Percentiles rank a stretch among this genome's conserved stretches.
These are phyloP conservation scores for Castor canadensis DNA, from an alignment of 2,113 vertebrate genomes.

Conservation along the genomic window DNA sequence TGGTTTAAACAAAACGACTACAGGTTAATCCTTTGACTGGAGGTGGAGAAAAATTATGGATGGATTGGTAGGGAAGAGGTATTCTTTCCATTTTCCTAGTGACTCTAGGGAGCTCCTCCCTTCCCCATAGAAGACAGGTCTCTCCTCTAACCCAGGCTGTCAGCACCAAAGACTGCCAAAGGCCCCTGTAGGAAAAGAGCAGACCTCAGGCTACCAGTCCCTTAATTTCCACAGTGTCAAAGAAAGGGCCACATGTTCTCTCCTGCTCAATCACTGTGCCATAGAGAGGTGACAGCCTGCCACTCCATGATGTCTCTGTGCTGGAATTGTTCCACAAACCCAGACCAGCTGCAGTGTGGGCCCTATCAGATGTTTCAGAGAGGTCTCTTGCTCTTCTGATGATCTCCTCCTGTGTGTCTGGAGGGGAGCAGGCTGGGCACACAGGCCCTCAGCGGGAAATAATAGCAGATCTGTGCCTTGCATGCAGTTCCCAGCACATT, in stretches of 20 bases:
- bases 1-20: background rate
- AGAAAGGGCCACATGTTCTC: background rate
- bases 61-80: background rate
- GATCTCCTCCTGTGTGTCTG: constrained; percentile 8
- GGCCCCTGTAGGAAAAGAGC: background rate
- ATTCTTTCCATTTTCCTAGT: background rate
- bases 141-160: background rate
- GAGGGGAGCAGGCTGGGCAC: constrained; percentile 46
- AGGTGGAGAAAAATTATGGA: background rate
- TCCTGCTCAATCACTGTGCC: background rate
- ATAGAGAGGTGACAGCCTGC: background rate
- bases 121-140: background rate
- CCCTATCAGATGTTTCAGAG: background rate
- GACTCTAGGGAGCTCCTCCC: background rate
- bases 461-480: background rate
- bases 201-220: background rate
- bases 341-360: background rate
- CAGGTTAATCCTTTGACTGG: background rate
- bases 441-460: constrained; percentile 33
- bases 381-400: background rate
- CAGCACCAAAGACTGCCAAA: background rate
- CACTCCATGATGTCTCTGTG: background rate
- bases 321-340: background rate
- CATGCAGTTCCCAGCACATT: background rate
- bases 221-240: background rate